Evolutionary conservation across 2,888 invertebrate species (phyloP), one percentile per base, ranked within the genome.

Genomic region (Neria commutata): DNA sequence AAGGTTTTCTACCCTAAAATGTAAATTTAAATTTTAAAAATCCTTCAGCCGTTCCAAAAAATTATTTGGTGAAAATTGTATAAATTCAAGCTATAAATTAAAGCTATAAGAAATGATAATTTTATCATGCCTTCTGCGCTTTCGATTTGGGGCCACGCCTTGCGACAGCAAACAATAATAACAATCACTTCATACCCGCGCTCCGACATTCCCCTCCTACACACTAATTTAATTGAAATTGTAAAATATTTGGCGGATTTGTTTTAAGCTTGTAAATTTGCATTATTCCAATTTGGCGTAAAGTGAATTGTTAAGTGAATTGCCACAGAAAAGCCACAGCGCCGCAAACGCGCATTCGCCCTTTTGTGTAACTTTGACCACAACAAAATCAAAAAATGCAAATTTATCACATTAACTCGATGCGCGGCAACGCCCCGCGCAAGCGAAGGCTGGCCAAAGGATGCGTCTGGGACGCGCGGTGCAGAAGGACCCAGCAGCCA

Each of bases 381-480:
- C 76, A 75, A 73, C 72, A 73, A 67, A 75, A 74, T 74, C 74
- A 74, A 74, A 75, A 76, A 74, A 77, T 76, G 76, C 77, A 77
- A 77, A 77, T 77, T 70, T 73, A 73, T 72, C 71, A 75, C 75
- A 76, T 77, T 76, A 77, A 77, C 70, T 75, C 71, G 74, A 67
- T 69, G 71, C 67, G 68, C 68, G 68, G 26, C 59, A 56, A 10
- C 64, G n/a, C n/a, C n/a, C n/a, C n/a, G n/a, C 58, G 51, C 53
- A 51, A 60, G 51, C 45, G 51, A 51, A 56, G 54, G 45, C 34
- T 64, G 60, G 58, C 55, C 37, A 62, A 54, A 62, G 64, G 60
- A 58, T 57, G 51, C 60, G 55, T 56, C 48, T 63, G 57, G 58
- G 46, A 64, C 60, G 3, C 8, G 24, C 46, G 24, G 21, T 3